Evolutionary conservation across 2,888 invertebrate genomes (phyloP).

Genomic region (Bembecia ichneumoniformis): DNA sequence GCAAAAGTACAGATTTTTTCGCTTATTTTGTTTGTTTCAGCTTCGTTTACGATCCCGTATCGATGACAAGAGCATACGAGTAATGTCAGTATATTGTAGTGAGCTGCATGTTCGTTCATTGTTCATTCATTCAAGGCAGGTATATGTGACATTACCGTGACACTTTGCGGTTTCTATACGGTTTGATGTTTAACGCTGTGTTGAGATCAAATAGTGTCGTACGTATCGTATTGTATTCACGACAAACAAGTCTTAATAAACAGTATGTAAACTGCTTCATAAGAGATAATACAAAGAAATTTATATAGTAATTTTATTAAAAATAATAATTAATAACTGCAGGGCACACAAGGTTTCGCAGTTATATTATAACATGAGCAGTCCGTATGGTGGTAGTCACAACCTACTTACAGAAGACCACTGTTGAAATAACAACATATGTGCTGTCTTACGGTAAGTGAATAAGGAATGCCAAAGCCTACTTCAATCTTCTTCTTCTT

Average conservation of each 20-base stretch:
- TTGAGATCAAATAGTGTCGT: background rate
- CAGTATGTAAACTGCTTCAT: background rate
- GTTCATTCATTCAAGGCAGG: conserved; percentile 6
- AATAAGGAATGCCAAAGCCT: too few relatives aligned
- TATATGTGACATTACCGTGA: background rate
- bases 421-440: too few relatives aligned
- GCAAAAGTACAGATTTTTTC: background rate
- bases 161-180: conserved; percentile 5
- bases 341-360: too few relatives aligned
- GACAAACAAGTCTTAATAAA: background rate
- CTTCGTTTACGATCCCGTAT: conserved; percentile 1
- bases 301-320: too few relatives aligned
- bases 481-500: too few relatives aligned
- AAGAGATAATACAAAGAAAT: too few relatives aligned
- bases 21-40: background rate
- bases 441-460: too few relatives aligned
- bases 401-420: too few relatives aligned
- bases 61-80: conserved; percentile 5
- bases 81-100: conserved; percentile 1
- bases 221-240: background rate
- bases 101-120: conserved; percentile 1
- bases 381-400: too few relatives aligned
- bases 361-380: too few relatives aligned
- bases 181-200: background rate
- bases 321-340: too few relatives aligned